phyloP scores from a whole-genome alignment of 2,113 vertebrate genomes.

The Abramis brama region DNA sequence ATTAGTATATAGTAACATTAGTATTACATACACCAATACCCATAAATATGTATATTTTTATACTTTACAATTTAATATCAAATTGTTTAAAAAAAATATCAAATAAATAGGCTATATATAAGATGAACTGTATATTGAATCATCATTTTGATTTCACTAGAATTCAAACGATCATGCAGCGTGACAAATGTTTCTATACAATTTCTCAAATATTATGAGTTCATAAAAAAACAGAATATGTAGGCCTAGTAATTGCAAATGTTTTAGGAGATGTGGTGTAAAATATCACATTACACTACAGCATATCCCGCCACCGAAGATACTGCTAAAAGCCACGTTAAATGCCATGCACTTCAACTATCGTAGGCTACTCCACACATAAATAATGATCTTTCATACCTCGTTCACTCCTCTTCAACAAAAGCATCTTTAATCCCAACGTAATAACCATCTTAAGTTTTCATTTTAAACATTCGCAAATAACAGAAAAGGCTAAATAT shows the following conservation, averaged over 20 bases:
- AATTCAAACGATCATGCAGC: neutral
- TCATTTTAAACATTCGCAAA: neutral
- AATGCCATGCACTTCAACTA: neutral
- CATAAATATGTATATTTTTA: neutral
- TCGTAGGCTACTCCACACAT: no score
- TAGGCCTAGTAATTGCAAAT: neutral
- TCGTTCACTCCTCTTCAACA: neutral
- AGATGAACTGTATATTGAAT: neutral
- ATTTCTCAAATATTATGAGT: neutral
- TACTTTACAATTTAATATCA: no score
- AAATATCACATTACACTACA: neutral
- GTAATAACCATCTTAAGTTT: neutral
- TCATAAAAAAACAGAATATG: neutral
- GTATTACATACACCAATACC: no score
- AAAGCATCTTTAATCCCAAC: neutral
- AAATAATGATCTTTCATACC: neutral
- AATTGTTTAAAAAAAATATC: neutral
- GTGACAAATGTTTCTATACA: neutral
- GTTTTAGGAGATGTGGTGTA: neutral
- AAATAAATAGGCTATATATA: neutral
- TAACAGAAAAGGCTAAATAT: neutral
- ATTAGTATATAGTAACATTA: no score
- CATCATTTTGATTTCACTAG: no score
- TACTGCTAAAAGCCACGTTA: neutral
- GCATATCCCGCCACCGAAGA: no score